Percentiles rank a stretch among this genome's conserved stretches.
phyloP scores from a whole-genome alignment of 2,797 vertebrate species.

The Halcyon leucocephala region DNA sequence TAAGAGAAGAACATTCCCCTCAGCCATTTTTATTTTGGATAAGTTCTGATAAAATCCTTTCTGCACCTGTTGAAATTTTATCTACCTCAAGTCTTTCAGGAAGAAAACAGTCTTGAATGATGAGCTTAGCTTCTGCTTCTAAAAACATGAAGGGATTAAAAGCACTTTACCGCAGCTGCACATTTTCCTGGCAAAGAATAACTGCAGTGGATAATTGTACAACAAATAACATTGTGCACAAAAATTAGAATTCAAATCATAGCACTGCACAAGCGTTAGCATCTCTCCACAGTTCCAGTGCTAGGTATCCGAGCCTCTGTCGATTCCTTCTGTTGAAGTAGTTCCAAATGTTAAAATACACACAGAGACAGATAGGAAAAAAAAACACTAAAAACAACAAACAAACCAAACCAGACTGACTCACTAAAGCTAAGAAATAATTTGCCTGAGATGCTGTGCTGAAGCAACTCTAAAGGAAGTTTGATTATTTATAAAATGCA shows the following conservation, averaged over 20 bases:
- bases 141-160: neutral
- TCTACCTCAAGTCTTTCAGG: neutral
- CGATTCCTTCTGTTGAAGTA: neutral
- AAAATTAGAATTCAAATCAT: neutral
- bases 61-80: neutral
- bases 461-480: neutral
- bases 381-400: too few species aligned
- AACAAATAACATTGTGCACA: neutral
- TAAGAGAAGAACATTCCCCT: neutral
- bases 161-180: neutral
- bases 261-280: neutral
- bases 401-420: neutral
- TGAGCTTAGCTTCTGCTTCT: neutral
- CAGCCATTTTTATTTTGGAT: neutral
- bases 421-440: neutral
- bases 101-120: neutral
- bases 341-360: neutral
- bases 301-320: neutral
- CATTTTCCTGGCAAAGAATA: neutral
- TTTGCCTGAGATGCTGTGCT: neutral
- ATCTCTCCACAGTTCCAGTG: neutral
- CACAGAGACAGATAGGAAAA: neutral
- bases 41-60: neutral
- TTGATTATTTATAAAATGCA: neutral
- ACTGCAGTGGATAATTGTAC: neutral